Evolutionary conservation across 30 jellyfish, hydroid and myxozoan genomes (phyloP).

Genomic region (Calvadosia cruxmelitensis): DNA sequence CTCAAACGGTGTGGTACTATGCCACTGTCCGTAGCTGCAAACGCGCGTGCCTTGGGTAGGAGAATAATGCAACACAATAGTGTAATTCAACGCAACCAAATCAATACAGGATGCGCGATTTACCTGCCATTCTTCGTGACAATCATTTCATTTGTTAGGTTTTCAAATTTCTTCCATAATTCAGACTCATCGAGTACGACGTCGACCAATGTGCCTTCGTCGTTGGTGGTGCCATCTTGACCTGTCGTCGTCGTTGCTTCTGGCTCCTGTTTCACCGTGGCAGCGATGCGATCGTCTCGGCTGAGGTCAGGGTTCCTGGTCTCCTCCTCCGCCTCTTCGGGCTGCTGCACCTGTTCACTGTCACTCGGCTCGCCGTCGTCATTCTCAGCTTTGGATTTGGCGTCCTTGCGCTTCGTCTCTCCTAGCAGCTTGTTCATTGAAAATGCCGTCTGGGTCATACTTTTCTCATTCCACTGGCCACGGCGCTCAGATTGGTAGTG

Average conservation of each 20-base stretch:
- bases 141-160: conserved; percentile 89
- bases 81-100: no score
- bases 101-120: no score
- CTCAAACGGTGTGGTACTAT: no score
- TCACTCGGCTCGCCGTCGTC: conserved; percentile 4
- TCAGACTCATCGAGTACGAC: conserved; percentile 73
- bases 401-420: conserved; percentile 15
- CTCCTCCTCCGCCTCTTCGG: neutral
- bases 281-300: neutral
- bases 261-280: neutral
- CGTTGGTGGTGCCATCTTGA: conserved; percentile 25
- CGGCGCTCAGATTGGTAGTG: no score
- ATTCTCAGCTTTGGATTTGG: conserved; percentile 24
- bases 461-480: conserved; percentile 23
- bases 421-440: conserved; percentile 72
- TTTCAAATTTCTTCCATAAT: conserved; percentile 76
- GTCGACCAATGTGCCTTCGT: conserved; percentile 41
- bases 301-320: neutral
- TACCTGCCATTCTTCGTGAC: conserved; percentile 97
- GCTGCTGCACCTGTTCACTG: neutral
- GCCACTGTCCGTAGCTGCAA: no score
- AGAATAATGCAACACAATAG: no score
- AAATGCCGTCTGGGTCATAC: conserved; percentile 72
- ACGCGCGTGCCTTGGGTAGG: no score
- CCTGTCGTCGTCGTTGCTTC: conserved; percentile 6